A percentile compares a stretch with the other conserved stretches of the same genome.
Conservation (phyloP, 2,888 invertebrate species). For the Melanargia galathea region DNA sequence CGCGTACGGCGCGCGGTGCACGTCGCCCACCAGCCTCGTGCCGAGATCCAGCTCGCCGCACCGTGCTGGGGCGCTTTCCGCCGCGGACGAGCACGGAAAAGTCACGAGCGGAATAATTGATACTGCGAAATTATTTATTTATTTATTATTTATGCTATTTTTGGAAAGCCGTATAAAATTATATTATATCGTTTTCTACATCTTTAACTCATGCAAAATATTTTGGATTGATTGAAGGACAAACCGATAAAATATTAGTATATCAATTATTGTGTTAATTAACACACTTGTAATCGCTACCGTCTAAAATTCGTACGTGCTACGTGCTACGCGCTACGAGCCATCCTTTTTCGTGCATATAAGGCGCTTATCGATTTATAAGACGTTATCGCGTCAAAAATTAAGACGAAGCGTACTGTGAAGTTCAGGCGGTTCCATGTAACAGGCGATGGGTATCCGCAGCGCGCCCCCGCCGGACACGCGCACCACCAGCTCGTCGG, state of each 20-base stretch:
- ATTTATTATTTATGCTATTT: background rate
- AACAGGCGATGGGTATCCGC: slow-evolving; percentile 58
- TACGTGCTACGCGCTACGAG: too few species aligned
- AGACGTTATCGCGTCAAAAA: too few species aligned
- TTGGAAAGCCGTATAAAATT: too few species aligned
- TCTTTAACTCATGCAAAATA: too few species aligned
- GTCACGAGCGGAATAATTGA: background rate
- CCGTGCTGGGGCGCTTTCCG: background rate
- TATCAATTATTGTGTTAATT: too few species aligned
- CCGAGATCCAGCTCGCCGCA: slow-evolving; percentile 63
- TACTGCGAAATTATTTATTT: background rate
- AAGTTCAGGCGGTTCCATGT: slow-evolving; percentile 62
- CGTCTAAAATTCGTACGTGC: too few species aligned
- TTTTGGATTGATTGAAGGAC: too few species aligned
- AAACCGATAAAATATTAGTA: too few species aligned
- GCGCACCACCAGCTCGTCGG: slow-evolving; percentile 53
- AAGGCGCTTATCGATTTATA: too few species aligned
- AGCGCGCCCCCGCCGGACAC: slow-evolving; percentile 48
- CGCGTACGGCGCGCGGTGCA: slow-evolving; percentile 52
- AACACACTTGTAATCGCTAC: too few species aligned
- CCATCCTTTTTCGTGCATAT: too few species aligned
- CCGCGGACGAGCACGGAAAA: background rate
- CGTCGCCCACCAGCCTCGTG: slow-evolving; percentile 61
- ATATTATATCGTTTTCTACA: too few species aligned
- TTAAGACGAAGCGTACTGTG: slow-evolving; percentile 49